Evolutionary conservation across 2,888 invertebrate genomes (phyloP), one percentile per base, ranked within the genome.

Genomic region (Morpho helenor): DNA sequence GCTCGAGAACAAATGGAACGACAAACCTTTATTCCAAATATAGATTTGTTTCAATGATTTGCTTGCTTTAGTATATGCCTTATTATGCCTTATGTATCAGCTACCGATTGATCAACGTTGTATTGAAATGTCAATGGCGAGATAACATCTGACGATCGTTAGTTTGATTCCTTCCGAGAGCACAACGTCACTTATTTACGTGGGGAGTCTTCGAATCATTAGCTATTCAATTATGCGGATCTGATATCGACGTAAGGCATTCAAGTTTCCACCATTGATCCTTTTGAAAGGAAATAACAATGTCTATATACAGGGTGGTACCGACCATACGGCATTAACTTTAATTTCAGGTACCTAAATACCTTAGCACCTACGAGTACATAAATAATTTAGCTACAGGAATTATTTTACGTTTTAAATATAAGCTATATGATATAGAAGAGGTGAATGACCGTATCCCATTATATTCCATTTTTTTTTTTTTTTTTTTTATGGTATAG

Each of bases 211-310:
- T 65, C 66, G 63, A 67, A 72, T 74, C 80, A 86, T 87, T 81
- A 84, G 77, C 76, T 82, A 88, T 87, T 87, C 87, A 88, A 84
- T 83, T 87, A 87, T 87, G 82, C 85, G 72, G 72, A 87, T 86
- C 88, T 75, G 88, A 87, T 88, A 78, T 72, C 69, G 64, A 62
- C 52, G 72, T 71, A 58, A 72, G 70, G 71, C 75, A 76, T 78
- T 75, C 72, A 74, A 74, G 76, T 73, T 76, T 71, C 72, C 72
- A 74, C 76, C 73, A 78, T 77, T 78, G 76, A 76, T 71, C 71
- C 71, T 69, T 65, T 71, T 72, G 75, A 75, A 76, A 76, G 79
- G 71, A 60, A 74, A 76, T 74, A 76, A 83, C 81, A 82, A 80
- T 75, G 72, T 61, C 70, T 74, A 71, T 73, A 79, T 69, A 31